Base-by-base conservation (phyloP, 2,888 invertebrate species). In the Sesia apiformis region DNA sequence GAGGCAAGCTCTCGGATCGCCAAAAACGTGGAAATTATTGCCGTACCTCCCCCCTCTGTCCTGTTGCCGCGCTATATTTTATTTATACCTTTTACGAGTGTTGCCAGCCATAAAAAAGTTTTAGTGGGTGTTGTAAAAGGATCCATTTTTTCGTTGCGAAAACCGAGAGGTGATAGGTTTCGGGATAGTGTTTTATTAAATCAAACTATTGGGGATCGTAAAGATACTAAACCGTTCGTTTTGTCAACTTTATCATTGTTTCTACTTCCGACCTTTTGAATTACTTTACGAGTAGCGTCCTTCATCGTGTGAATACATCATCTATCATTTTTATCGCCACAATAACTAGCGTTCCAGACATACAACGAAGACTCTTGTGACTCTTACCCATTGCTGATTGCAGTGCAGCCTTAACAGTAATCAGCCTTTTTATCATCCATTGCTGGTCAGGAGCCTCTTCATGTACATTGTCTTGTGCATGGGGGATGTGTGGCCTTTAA, bases 1-100 rank as follows among this genome's bases (percentile, higher is more conserved):
- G 75, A 77, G 78, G 71, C 79, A 72, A 76, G 77, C 78, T 74
- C 79, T 78, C 72, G 75, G 76, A 78, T 79, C 76, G 78, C 79
- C 78, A 78, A 81, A 74, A 81, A 78, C 78, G 81, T 80, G 79
- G 78, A 81, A 83, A 82, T 84, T 83, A 83, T 83, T 74, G 76
- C 81, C 69, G 67, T 68, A 68, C 74, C 74, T 69, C 66, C 63
- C 66, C 64, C 60, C 71, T 72, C 74, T 69, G 76, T 72, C 81
- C 73, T 77, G 78, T 78, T 76, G 72, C 80, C 76, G 70, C 71
- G 78, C 74, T 80, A 79, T 82, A 80, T 81, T 78, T 84, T 82
- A 81, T 81, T 82, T 83, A 82, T 79, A 81, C 77, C 80, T 77
- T 84, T 84, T 83, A 82, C 83, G 82, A 81, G 82, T 81, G 81